Evolutionary conservation across 2,797 vertebrate genomes (phyloP), one percentile per base, ranked within the genome.

Genomic region (Poecilia gillii): DNA sequence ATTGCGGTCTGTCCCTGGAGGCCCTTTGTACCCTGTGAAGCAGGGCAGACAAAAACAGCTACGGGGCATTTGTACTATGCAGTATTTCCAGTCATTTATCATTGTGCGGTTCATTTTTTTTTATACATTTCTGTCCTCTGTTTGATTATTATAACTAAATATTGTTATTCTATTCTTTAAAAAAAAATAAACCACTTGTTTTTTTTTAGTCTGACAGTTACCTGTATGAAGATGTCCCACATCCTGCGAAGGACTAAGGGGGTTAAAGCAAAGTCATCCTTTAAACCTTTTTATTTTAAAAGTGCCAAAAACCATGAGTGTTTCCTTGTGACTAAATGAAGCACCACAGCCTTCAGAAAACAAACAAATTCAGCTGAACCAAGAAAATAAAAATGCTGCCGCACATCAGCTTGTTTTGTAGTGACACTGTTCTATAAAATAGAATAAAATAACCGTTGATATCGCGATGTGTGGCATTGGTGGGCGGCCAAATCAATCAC

Each of bases 11-110:
- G 90, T 87, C 92, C 91, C 91, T 91, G 78, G 85, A 83, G 92
- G 90, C 92, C 86, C 87, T 90, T 84, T 90, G 90, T 90, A 86
- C 93, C 74, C 77, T 89, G 84, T 81, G 66, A 81, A 86, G 84
- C 85, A 91, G 89, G 90, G 89, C 72, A 81, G 84, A 90, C 91
- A 85, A 85, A 88, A 89, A 89, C 85, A 87, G 89, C 92, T 91
- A 86, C 1, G 80, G 92, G 93, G 92, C 86, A 92, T 93, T 95
- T 95, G 95, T 96, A 96, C 96, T 96, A 96, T 96, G 96, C 96
- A 96, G 96, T 95, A 94, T 95, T 93, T 95, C 93, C 91, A 92
- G 91, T 95, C 92, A 92, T 94, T 94, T 89, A 90, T 94, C 92
- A 91, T 91, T 93, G 94, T 95, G 92, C 87, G 81, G 84, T 78